These are phyloP conservation scores for Acropternis orthonyx DNA, from an alignment of 2,797 vertebrate species.

Conservation along the genomic window DNA sequence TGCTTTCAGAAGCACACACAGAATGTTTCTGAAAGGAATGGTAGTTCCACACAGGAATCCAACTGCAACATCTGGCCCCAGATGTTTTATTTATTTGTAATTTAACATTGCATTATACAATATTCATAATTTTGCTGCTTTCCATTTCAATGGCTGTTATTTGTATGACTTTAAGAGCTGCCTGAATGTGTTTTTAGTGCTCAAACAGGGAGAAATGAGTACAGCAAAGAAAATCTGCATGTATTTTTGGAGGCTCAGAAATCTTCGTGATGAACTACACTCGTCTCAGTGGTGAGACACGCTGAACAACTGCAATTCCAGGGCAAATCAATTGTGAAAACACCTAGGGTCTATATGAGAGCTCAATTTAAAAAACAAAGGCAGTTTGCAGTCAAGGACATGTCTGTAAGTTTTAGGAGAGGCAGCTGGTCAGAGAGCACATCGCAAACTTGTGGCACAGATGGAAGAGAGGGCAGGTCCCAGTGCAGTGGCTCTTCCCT, in stretches of 20 bases:
- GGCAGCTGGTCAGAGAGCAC: background rate
- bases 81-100: slow-evolving; percentile 64
- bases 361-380: background rate
- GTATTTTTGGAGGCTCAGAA: background rate
- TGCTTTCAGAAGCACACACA: background rate
- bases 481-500: background rate
- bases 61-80: slow-evolving; percentile 58
- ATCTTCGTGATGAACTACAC: background rate
- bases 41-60: background rate
- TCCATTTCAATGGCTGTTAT: slow-evolving; percentile 64
- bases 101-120: slow-evolving; percentile 56
- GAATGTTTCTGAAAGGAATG: background rate
- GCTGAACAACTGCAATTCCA: background rate
- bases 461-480: background rate
- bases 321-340: background rate
- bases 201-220: slow-evolving; percentile 22
- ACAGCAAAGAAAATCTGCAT: background rate
- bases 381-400: background rate
- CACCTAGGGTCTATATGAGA: background rate
- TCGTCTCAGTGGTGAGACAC: background rate
- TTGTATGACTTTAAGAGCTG: slow-evolving; percentile 41
- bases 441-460: background rate
- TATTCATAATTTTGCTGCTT: slow-evolving; percentile 65
- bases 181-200: background rate
- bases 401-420: background rate